Evolutionary conservation across 2,797 vertebrate species (phyloP), one percentile per base, ranked within the genome.

Genomic region (Emys orbicularis): DNA sequence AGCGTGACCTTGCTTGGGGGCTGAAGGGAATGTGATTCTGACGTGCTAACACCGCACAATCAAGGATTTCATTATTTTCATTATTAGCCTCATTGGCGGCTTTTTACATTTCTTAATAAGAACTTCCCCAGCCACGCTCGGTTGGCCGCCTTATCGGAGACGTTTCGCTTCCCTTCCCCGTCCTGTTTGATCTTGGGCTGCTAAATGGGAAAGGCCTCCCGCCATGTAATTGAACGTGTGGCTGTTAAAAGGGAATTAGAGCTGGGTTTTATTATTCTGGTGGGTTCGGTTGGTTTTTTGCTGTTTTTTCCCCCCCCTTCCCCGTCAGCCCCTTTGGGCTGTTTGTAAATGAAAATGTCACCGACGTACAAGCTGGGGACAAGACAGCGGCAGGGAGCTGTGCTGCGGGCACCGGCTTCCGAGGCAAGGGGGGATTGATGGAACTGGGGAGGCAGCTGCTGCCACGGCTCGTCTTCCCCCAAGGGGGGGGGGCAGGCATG

Each of bases 1-100:
- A 1, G 79, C 3, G 12, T 80, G 94, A 96, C 97, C 95, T 97
- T 96, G 96, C 92, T 61, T 3, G 92, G 13, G 87, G 79, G 5
- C 19, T 0, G 21, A 52, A 0, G 44, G 1, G 0, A 13, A 12
- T 2, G 44, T 44, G 34, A 29, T 21, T n/a, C 3, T 31, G 57
- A 1, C 0, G 1, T 0, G 49, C 56, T 1, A 4, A 65, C 8
- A 23, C 29, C 23, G 29, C 29, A 29, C 50, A 29, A 41, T 49
- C 53, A 54, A 49, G 74, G 82, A 8, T 49, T 52, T 59, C 88
- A 65, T 84, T 79, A 76, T 44, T 44, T 31, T n/a, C 81, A 18
- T 53, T 7, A 61, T 65, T 54, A 16, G 85, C 87, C 85, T 61
- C 89, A 61, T 25, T 9, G n/a, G 74, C 12, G 49, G n/a, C 52